A percentile compares a stretch with the other conserved stretches of the same genome.
Evolutionary conservation across 1,140 invertebrate genomes (phyloP).

Genomic region (Rhopalosiphum padi): DNA sequence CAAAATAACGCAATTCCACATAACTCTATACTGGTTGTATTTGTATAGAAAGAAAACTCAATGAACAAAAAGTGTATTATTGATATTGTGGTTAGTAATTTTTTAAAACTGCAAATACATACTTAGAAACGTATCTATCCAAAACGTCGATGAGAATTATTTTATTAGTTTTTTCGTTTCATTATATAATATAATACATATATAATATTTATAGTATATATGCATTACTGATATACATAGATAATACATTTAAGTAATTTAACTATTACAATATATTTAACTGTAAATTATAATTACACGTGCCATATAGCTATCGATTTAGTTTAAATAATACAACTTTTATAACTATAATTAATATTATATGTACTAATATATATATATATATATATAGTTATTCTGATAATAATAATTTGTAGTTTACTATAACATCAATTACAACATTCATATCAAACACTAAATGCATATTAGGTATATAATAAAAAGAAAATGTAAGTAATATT

Average conservation of each 20-base stretch:
- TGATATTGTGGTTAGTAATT: neutral
- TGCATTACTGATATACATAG: neutral
- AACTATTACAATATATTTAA: neutral
- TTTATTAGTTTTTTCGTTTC: neutral
- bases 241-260: too few species aligned
- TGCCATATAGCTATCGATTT: neutral
- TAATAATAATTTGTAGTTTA: neutral
- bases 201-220: neutral
- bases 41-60: neutral
- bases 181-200: neutral
- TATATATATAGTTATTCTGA: neutral
- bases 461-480: neutral
- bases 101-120: neutral
- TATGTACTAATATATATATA: neutral
- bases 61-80: neutral
- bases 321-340: neutral
- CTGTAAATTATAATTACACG: neutral
- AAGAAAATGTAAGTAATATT: neutral
- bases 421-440: neutral
- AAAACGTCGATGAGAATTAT: neutral
- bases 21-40: neutral
- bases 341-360: neutral
- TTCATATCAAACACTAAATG: neutral
- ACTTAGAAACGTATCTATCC: neutral
- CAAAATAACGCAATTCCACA: slow-evolving; percentile 3